Evolutionary conservation across 2,888 invertebrate species (phyloP), one percentile per base, ranked within the genome.

Genomic region (Imbricaverruca yamaguchii): DNA sequence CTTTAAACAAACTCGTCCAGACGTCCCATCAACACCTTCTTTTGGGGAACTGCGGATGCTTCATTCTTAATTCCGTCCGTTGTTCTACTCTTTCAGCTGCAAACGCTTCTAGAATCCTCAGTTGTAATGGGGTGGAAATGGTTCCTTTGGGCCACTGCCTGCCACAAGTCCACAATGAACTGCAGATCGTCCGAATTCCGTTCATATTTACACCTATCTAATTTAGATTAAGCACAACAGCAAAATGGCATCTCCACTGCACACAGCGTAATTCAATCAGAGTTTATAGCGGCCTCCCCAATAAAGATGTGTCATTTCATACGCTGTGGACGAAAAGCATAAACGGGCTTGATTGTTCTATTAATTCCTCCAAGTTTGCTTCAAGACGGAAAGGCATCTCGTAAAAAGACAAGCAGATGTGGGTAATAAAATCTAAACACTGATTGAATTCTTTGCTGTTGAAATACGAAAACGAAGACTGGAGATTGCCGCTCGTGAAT

Each of bases 301-400:
- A 74, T 74, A 74, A 74, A 74, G 55, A 74, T 74, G 74, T 74
- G 74, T 74, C 74, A 74, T 74, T 74, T 9, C 55, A 74, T 74
- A 74, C 74, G 74, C 74, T 21, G 53, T 55, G 74, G 74, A 74
- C 74, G 74, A 74, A 53, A 53, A 74, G 55, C 74, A 74, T 74
- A 74, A 74, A 74, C 74, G 74, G 74, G 18, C 74, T 55, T 74
- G 74, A 74, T 74, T 74, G 74, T 74, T 74, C 74, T 74, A 74
- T 74, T 74, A 74, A 74, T 74, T 74, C 74, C 74, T 55, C 74
- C 55, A 55, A 74, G 74, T 74, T 55, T 74, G 74, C 74, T 55
- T 53, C 74, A 74, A 74, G 74, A 74, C 74, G 74, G 74, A 74
- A 74, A 74, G 74, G 74, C 74, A 74, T 74, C 74, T 74, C 74